Base-by-base conservation (phyloP, 1,140 invertebrate genomes). In the Zaprionus nigranus region DNA sequence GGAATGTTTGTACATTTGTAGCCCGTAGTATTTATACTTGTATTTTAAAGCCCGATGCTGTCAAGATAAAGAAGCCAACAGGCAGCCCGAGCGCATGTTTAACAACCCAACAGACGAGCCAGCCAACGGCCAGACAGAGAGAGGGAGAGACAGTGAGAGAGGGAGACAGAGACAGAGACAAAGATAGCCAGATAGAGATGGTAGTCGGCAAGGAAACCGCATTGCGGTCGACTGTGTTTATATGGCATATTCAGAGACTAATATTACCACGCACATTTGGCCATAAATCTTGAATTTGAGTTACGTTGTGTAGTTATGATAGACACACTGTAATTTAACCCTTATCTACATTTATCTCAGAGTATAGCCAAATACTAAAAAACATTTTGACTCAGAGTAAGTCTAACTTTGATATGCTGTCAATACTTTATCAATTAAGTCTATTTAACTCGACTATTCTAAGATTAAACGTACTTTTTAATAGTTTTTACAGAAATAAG, bases 1-100 rank as follows among this genome's bases (percentile, higher is more conserved):
- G 63, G 77, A 78, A 83, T 87, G 81, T 81, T 87, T 87, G 83
- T 87, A 79, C 73, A 87, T 73, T 83, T 88, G 82, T 87, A 71
- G 58, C 43, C 38, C 20, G 43, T 59, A 65, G 57, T 77, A 67
- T 75, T 71, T 87, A 82, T 77, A 78, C 74, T 68, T 68, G 84
- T 80, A 87, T 88, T 88, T 87, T 88, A 88, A 88, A 88, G 84
- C 84, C 85, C 78, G 84, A 88, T 88, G 68, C 84, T 88, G 84
- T 88, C 84, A 81, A 78, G 84, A 88, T 88, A 88, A 73, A 71
- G 73, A 75, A 75, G 73, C 73, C 73, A 75, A 75, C 84, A 57
- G 83, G 66, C 81, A 79, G 85, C 49, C 56, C 24, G 75, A 84
- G 63, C 81, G 75, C 84, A 79, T 88, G 84, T 88, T 88, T 71